Conservation (phyloP, 2,113 vertebrate genomes). For the Mystacornis crossleyi region DNA sequence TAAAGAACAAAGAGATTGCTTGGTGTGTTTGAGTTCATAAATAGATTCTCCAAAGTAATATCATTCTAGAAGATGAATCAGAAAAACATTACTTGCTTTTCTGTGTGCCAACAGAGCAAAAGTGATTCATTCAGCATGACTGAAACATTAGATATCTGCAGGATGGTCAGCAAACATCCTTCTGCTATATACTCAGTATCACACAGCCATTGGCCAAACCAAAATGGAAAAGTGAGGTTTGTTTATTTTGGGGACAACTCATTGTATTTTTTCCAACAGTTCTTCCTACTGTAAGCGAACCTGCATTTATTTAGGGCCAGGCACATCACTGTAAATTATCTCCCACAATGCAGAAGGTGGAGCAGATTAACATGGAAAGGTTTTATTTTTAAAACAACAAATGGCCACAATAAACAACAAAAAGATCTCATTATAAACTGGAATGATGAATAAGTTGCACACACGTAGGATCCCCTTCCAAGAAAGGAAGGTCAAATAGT, state of each 20-base stretch:
- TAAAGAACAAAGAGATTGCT: background rate
- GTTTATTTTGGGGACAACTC: conserved; percentile 13
- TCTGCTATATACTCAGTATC: background rate
- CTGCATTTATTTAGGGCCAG: background rate
- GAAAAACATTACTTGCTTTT: background rate
- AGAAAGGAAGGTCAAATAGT: conserved; percentile 23
- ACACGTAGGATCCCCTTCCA: background rate
- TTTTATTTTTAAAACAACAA: conserved; percentile 31
- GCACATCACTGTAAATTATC: conserved; percentile 26
- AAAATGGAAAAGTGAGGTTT: conserved; percentile 9
- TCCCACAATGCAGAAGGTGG: background rate
- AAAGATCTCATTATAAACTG: conserved; percentile 7
- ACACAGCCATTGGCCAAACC: background rate
- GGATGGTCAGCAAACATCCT: background rate
- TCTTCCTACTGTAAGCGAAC: conserved; percentile 44
- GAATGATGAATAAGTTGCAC: background rate
- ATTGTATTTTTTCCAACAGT: background rate
- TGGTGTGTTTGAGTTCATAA: background rate
- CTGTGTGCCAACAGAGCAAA: background rate
- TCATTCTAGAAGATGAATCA: background rate
- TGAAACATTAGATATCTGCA: background rate
- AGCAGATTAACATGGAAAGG: conserved; percentile 12
- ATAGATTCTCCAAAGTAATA: background rate
- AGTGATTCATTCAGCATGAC: background rate
- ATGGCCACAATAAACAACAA: background rate